These are phyloP conservation scores for Lasioglossum vierecki DNA, from an alignment of 2,888 invertebrate species.

Conservation along the genomic window DNA sequence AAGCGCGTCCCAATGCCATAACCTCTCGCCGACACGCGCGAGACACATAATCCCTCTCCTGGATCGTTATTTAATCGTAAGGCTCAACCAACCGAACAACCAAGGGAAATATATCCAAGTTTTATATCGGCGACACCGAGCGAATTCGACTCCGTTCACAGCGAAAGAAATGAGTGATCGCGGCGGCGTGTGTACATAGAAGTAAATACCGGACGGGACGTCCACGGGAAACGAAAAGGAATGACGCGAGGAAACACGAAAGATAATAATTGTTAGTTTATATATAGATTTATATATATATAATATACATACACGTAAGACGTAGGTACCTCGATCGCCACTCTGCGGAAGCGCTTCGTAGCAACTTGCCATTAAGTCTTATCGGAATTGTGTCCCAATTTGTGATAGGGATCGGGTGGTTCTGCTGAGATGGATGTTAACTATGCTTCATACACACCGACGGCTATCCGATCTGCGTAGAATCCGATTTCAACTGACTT, in stretches of 20 bases:
- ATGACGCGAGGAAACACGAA: background rate
- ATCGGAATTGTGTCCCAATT: conserved; percentile 53
- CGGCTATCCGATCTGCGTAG: background rate
- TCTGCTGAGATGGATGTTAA: background rate
- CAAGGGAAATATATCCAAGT: background rate
- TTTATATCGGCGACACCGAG: background rate
- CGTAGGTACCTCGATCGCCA: conserved; percentile 26
- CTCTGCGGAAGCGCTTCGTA: conserved; percentile 49
- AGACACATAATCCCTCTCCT: background rate
- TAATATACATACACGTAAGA: conserved; percentile 20
- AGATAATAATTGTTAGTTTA: background rate
- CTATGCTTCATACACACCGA: background rate
- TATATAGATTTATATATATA: background rate
- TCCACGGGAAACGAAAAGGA: background rate
- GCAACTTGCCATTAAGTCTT: conserved; percentile 55
- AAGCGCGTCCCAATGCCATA: conserved; percentile 52
- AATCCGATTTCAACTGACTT: conserved; percentile 17
- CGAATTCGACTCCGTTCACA: conserved; percentile 7
- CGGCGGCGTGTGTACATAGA: conserved; percentile 8
- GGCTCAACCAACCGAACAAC: conserved; percentile 1
- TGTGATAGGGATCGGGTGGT: conserved; percentile 48
- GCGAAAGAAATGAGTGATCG: background rate
- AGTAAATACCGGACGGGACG: background rate
- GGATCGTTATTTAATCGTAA: conserved; percentile 6
- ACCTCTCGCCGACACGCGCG: conserved; percentile 5